Percentiles rank a stretch among this genome's conserved stretches.
Conservation (phyloP, 2,797 vertebrate genomes). For the Holocentrus rufus region DNA sequence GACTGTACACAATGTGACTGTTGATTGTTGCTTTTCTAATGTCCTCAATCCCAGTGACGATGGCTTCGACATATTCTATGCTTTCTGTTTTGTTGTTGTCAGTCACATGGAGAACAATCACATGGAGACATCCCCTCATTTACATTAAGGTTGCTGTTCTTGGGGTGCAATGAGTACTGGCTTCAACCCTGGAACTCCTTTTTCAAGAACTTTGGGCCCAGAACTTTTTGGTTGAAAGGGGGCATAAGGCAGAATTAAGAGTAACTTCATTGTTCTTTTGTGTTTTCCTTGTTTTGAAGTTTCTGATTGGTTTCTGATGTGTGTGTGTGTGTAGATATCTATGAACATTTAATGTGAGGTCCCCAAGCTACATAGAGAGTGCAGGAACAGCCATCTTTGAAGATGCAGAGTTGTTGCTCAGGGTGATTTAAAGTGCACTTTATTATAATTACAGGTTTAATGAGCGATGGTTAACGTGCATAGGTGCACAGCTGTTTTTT, state of each 20-base stretch:
- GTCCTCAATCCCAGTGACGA: too few relatives aligned
- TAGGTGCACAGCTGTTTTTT: conserved; percentile 60
- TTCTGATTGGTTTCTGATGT: conserved; percentile 9
- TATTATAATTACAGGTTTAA: conserved; percentile 68
- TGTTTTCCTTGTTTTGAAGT: conserved; percentile 8
- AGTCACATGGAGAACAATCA: too few relatives aligned
- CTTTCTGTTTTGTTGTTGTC: too few relatives aligned
- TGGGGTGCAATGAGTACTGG: too few relatives aligned
- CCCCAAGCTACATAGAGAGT: conserved; percentile 7
- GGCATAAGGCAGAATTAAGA: neutral
- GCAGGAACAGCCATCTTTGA: conserved; percentile 34
- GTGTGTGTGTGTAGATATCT: neutral
- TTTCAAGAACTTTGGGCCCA: too few relatives aligned
- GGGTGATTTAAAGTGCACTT: conserved; percentile 69
- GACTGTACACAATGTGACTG: too few relatives aligned
- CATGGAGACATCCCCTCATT: too few relatives aligned
- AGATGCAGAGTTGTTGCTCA: conserved; percentile 47
- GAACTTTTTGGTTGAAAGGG: too few relatives aligned
- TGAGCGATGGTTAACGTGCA: conserved; percentile 44
- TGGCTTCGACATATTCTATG: too few relatives aligned
- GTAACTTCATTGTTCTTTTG: neutral
- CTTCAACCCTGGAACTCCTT: too few relatives aligned
- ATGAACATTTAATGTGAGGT: conserved; percentile 14
- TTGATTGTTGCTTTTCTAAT: too few relatives aligned
- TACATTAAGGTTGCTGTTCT: too few relatives aligned